Base-by-base conservation (phyloP, 2,888 invertebrate species). In the Noctua fimbriata region DNA sequence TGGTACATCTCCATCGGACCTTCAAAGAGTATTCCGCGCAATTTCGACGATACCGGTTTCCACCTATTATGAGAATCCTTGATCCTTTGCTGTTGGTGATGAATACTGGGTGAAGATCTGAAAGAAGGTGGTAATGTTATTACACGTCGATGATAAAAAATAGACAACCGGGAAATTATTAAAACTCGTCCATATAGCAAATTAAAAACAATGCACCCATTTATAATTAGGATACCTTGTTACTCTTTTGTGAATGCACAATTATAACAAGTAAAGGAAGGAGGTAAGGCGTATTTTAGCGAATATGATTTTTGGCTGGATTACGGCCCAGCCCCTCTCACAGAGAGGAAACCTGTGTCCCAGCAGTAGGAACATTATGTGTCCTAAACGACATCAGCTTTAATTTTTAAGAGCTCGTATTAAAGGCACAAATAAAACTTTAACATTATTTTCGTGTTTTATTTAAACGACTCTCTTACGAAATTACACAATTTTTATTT, bases 1-100 rank as follows among this genome's bases (percentile, higher is more conserved):
- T 86, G 14, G 92, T 91, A 74, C 94, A 94, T 52, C 92, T 87
- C 93, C 94, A 94, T 0, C 93, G 85, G 1, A 79, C 75, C 78
- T 93, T 93, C 4, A 44, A 49, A 0, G 82, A 14, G 7, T 70
- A 75, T 0, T 80, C 82, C 0, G 49, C 36, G 5, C 91, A 89
- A 58, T 92, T 92, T 52, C 71, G 81, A 12, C 92, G 82, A 66
- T 89, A 94, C 21, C 87, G 88, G 67, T 84, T 80, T 1, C 89
- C 91, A 5, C 89, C 90, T 5, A 92, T 78, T 10, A 90, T 12
- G 9, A 94, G 82, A 7, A 91, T 82, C 0, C 77, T 82, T 0
- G 88, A 88, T 2, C 93, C 93, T 81, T 84, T 91, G 2, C 28
- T 9, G 24, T 88, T 91, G 0, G 75, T 88, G 3, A 84, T n/a